These are phyloP conservation scores for Diaprepes abbreviatus DNA, from an alignment of 2,888 invertebrate genomes.

Conservation along the genomic window DNA sequence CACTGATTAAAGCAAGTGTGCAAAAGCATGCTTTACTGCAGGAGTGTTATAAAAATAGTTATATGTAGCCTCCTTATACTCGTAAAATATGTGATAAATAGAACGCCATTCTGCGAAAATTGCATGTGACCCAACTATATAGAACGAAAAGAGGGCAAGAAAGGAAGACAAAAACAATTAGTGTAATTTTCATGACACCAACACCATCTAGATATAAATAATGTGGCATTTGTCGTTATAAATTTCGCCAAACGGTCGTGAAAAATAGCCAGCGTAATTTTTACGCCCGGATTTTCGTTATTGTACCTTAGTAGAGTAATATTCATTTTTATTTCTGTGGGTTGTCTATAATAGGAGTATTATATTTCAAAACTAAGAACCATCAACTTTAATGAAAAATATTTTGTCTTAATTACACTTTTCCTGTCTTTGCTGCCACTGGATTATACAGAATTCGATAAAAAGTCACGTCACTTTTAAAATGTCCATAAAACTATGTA, in stretches of 20 bases:
- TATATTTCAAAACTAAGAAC: background rate
- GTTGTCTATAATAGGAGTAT: conserved; percentile 1
- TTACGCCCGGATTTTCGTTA: conserved; percentile 13
- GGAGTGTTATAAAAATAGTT: background rate
- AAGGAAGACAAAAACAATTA: conserved; percentile 48
- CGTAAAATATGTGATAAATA: conserved; percentile 7
- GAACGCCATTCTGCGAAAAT: conserved; percentile 11
- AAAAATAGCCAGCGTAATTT: conserved; percentile 32
- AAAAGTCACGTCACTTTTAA: too few species aligned
- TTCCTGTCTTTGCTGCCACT: too few species aligned
- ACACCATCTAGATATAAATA: conserved; percentile 47
- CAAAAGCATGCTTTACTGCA: too few species aligned
- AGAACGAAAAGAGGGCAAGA: conserved; percentile 21
- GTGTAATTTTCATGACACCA: conserved; percentile 48
- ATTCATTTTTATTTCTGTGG: conserved; percentile 5
- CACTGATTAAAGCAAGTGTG: too few species aligned
- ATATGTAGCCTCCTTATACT: background rate
- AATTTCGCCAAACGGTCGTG: conserved; percentile 34
- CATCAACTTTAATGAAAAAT: too few species aligned
- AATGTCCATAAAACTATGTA: too few species aligned
- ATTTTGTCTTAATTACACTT: too few species aligned
- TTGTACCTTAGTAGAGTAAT: background rate
- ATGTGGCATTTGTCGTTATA: conserved; percentile 49
- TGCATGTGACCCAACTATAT: conserved; percentile 1
- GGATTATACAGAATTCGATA: too few species aligned